A percentile compares a stretch with the other conserved stretches of the same genome.
Evolutionary conservation across 2,888 invertebrate species (phyloP).

Genomic region (Callimorpha dominula): DNA sequence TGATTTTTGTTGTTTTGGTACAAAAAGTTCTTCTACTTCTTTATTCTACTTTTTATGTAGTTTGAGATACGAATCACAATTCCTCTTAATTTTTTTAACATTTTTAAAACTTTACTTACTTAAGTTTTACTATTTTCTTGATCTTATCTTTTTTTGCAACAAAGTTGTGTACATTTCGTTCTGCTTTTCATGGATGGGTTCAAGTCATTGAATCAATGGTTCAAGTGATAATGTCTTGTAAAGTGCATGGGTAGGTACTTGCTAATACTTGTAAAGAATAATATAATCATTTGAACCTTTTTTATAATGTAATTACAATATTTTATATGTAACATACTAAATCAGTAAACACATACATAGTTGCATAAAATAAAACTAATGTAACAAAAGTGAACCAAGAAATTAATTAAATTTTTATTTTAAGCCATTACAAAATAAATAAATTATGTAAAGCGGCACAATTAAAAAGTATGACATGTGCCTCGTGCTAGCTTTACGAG

Average conservation of each 20-base stretch:
- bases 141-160: too few relatives aligned
- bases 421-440: conserved; percentile 54
- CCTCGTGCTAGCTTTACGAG: conserved; percentile 51
- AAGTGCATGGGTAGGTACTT: not conserved
- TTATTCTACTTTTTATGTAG: not conserved
- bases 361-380: conserved; percentile 56
- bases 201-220: too few relatives aligned
- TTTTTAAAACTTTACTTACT: not conserved
- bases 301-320: too few relatives aligned
- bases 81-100: not conserved
- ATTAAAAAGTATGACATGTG: conserved; percentile 65
- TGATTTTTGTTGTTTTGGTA: not conserved
- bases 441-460: conserved; percentile 58
- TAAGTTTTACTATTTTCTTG: too few relatives aligned
- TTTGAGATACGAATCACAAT: not conserved
- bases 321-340: conserved; percentile 9
- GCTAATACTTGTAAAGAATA: not conserved
- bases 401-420: conserved; percentile 70
- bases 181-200: too few relatives aligned
- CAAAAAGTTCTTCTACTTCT: not conserved
- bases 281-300: too few relatives aligned
- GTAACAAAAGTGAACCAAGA: conserved; percentile 50
- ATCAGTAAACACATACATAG: conserved; percentile 40
- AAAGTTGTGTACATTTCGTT: too few relatives aligned
- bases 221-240: not conserved